phyloP scores from a whole-genome alignment of 2,797 vertebrate genomes.

The Premnoplex brunnescens region DNA sequence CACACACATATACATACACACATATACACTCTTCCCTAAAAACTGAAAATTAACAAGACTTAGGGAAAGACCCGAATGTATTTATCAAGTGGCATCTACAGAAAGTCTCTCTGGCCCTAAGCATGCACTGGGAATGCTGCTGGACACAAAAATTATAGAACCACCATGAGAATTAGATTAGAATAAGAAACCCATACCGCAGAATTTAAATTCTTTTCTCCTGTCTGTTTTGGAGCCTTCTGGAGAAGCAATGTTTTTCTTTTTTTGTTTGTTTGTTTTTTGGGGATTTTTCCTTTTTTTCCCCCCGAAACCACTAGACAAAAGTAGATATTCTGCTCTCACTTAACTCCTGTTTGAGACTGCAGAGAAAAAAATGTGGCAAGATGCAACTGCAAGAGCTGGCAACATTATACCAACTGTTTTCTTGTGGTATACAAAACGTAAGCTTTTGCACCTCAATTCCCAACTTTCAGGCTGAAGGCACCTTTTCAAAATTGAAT shows the following conservation, averaged over 20 bases:
- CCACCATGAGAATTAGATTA: background rate
- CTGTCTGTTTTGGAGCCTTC: background rate
- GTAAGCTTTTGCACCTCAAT: background rate
- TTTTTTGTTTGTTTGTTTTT: accelerated
- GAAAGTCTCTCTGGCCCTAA: background rate
- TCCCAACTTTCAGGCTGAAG: background rate
- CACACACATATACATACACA: background rate
- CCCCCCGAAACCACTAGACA: background rate
- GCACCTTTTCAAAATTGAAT: background rate
- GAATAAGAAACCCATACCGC: background rate
- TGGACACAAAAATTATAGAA: background rate
- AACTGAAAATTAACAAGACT: background rate
- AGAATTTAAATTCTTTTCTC: background rate
- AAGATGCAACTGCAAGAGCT: background rate
- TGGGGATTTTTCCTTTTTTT: background rate
- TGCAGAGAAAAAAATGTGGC: background rate
- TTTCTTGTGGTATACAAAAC: background rate
- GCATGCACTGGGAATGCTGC: background rate
- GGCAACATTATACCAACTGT: background rate
- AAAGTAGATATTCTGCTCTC: background rate
- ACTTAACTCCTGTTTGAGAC: background rate
- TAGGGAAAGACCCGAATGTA: background rate
- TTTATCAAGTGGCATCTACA: background rate
- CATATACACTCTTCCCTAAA: background rate
- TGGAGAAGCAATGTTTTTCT: background rate